Percentiles rank a stretch among this genome's conserved stretches.
Evolutionary conservation across 2,113 vertebrate species (phyloP).

Genomic region (Pseudopodoces humilis): DNA sequence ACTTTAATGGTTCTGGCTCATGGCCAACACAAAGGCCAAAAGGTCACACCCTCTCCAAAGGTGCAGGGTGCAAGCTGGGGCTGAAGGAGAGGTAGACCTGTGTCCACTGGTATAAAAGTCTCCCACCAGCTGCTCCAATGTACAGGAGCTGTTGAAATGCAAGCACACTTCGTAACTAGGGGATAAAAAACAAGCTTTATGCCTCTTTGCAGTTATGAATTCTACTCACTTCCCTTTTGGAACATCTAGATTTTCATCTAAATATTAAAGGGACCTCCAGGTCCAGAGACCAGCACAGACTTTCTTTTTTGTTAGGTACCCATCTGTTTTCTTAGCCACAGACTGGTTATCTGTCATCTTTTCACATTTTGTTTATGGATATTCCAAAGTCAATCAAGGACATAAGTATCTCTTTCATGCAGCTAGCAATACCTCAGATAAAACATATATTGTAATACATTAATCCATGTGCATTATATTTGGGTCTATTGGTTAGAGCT

Average conservation of each 20-base stretch:
- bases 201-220: neutral
- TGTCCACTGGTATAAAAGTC: neutral
- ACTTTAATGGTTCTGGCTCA: neutral
- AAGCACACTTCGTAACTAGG: neutral
- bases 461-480: neutral
- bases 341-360: neutral
- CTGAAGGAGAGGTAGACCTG: neutral
- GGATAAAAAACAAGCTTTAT: neutral
- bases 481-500: neutral
- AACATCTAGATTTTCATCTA: neutral
- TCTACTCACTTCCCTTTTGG: neutral
- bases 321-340: neutral
- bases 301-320: neutral
- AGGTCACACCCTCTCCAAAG: fast-evolving
- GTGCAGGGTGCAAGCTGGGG: neutral
- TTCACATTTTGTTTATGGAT: neutral
- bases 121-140: neutral
- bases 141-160: neutral
- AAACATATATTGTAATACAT: neutral
- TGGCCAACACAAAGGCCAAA: fast-evolving
- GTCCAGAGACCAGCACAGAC: neutral
- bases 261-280: neutral
- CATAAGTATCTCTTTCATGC: neutral
- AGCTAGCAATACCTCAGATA: neutral
- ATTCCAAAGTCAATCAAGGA: neutral